Evolutionary conservation across 2,888 invertebrate species (phyloP).

Genomic region (Asteroscopus sphinx): DNA sequence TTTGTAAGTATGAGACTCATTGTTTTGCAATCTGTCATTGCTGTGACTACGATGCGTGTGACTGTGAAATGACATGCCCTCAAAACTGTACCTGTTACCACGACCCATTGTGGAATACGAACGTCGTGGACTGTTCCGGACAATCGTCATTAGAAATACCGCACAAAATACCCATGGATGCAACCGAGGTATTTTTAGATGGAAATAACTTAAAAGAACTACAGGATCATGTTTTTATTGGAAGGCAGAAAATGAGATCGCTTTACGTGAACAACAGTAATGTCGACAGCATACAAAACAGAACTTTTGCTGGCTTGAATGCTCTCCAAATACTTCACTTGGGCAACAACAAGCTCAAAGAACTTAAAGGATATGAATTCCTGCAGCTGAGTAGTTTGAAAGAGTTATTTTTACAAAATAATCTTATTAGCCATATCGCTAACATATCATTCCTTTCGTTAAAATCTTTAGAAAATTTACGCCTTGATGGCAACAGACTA

Average conservation of each 20-base stretch:
- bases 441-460: conserved; percentile 95
- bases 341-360: conserved; percentile 95
- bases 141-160: conserved; percentile 94
- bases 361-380: conserved; percentile 95
- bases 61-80: conserved; percentile 99
- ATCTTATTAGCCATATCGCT: conserved; percentile 93
- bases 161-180: conserved; percentile 97
- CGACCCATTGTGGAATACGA: conserved; percentile 97
- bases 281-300: conserved; percentile 95
- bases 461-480: conserved; percentile 93
- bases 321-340: conserved; percentile 95
- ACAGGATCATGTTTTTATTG: conserved; percentile 96
- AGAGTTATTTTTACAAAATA: conserved; percentile 96
- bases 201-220: conserved; percentile 96
- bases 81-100: conserved; percentile 98
- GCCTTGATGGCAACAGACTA: conserved; percentile 95
- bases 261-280: conserved; percentile 96
- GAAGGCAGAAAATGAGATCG: conserved; percentile 96
- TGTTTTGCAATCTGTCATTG: conserved; percentile 98
- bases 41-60: conserved; percentile 98
- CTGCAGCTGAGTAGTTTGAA: conserved; percentile 94
- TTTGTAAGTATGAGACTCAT: conserved; percentile 97
- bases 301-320: conserved; percentile 96
- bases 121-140: conserved; percentile 97
- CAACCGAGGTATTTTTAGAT: conserved; percentile 97